phyloP scores from a whole-genome alignment of 64 coral and sea anemone species.

The Porites lutea region DNA sequence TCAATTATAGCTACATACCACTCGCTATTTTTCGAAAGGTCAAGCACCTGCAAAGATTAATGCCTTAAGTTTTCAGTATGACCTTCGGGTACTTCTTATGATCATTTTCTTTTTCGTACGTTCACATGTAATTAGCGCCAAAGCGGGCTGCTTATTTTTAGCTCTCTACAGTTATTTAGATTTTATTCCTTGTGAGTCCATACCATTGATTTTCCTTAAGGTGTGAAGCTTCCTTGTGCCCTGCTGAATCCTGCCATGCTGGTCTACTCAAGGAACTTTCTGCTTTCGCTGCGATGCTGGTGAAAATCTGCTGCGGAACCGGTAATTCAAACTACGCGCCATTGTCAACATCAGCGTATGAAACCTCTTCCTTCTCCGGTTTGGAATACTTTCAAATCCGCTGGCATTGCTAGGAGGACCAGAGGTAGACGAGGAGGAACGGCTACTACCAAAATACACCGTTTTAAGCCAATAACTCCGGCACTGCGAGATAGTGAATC shows the following conservation, averaged over 20 bases:
- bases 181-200: constrained; percentile 8
- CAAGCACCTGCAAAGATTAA: too few relatives aligned
- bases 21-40: too few relatives aligned
- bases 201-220: background rate
- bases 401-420: background rate
- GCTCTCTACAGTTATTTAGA: background rate
- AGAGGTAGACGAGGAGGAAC: constrained; percentile 15
- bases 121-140: too few relatives aligned
- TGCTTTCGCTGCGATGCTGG: background rate
- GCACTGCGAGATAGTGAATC: constrained; percentile 3
- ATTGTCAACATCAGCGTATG: constrained; percentile 5
- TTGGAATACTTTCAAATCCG: constrained; percentile 9
- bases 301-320: constrained; percentile 7
- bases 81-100: too few relatives aligned
- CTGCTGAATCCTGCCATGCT: background rate
- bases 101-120: too few relatives aligned
- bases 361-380: background rate
- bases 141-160: constrained; percentile 7
- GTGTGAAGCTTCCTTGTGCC: background rate
- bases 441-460: background rate
- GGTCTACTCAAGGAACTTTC: constrained; percentile 4
- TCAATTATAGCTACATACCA: too few relatives aligned
- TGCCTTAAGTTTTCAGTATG: too few relatives aligned
- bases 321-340: constrained; percentile 27
- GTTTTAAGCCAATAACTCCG: background rate